Evolutionary conservation across 2,113 vertebrate genomes (phyloP).

Genomic region (Sceloporus tristichus): DNA sequence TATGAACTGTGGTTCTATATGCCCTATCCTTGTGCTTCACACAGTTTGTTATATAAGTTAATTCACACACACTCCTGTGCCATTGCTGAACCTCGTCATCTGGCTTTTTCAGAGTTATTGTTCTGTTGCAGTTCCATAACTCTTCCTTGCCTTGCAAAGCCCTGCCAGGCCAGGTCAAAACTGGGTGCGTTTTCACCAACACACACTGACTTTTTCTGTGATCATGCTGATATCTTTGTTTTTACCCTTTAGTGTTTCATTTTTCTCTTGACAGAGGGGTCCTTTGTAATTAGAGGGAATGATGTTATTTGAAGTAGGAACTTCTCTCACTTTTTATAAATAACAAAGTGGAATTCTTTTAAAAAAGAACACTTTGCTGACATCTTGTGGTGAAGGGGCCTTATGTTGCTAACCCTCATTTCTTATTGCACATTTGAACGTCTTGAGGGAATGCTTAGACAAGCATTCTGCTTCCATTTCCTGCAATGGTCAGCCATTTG

Average conservation of each 20-base stretch:
- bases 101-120: neutral
- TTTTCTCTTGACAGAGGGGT: neutral
- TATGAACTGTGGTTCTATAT: neutral
- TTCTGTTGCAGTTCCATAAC: neutral
- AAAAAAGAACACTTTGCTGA: neutral
- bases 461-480: neutral
- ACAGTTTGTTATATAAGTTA: neutral
- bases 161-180: neutral
- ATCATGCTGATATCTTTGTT: neutral
- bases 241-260: neutral
- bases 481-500: neutral
- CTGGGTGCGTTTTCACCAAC: neutral
- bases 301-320: neutral
- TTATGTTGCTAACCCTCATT: neutral
- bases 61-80: neutral
- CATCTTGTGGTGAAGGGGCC: constrained; percentile 17
- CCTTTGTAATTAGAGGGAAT: neutral
- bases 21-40: neutral
- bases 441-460: neutral
- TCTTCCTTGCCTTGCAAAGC: neutral
- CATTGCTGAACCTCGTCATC: neutral
- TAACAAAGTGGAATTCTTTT: neutral
- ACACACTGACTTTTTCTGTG: neutral
- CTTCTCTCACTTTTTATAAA: neutral
- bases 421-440: neutral